A percentile compares a stretch with the other conserved stretches of the same genome.
Evolutionary conservation across 2,888 invertebrate species (phyloP).

Genomic region (Orthosia gothica): DNA sequence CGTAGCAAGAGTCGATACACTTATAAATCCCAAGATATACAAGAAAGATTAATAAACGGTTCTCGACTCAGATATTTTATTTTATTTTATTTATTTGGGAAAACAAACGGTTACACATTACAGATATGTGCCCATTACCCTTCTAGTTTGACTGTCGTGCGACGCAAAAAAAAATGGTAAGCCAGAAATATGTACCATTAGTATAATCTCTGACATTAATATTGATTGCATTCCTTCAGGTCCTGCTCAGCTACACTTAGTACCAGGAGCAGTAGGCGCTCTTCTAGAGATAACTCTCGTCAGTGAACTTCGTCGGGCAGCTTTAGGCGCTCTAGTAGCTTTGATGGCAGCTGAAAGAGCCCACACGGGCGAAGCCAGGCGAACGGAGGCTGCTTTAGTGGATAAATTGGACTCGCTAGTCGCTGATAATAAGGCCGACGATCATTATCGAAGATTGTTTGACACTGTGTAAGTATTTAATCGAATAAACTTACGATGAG

Average conservation of each 20-base stretch:
- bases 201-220: not conserved
- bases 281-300: slow-evolving; percentile 98
- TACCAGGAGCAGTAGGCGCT: slow-evolving; percentile 98
- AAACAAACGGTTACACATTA: too few relatives aligned
- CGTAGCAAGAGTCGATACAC: too few relatives aligned
- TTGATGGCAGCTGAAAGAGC: slow-evolving; percentile 98
- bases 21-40: too few relatives aligned
- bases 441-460: slow-evolving; percentile 98
- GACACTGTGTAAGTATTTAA: slow-evolving; percentile 97
- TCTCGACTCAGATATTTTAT: too few relatives aligned
- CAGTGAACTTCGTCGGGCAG: slow-evolving; percentile 97
- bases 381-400: slow-evolving; percentile 98
- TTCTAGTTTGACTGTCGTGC: too few relatives aligned
- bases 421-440: slow-evolving; percentile 98
- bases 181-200: too few relatives aligned
- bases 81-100: too few relatives aligned
- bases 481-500: not conserved
- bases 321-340: slow-evolving; percentile 97
- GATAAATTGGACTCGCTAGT: slow-evolving; percentile 98
- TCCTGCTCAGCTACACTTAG: slow-evolving; percentile 96
- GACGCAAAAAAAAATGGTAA: too few relatives aligned
- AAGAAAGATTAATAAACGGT: too few relatives aligned
- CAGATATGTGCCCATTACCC: too few relatives aligned
- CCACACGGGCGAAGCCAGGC: slow-evolving; percentile 96
- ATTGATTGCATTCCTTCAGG: slow-evolving; percentile 84